Conservation (phyloP, 1,140 invertebrate genomes). For the Cataglyphis hispanica region DNA sequence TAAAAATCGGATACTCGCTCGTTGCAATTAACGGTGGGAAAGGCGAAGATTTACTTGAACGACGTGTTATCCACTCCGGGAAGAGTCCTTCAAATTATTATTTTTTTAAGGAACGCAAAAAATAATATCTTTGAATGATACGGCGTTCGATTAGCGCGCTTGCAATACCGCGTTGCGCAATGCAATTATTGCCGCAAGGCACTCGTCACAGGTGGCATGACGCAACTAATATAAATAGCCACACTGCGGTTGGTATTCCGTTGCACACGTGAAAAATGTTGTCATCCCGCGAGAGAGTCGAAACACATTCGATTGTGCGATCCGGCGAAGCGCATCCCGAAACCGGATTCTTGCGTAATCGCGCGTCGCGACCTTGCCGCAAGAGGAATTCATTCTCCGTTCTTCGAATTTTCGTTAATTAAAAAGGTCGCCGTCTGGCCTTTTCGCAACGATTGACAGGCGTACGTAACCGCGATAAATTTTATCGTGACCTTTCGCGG, state of each 20-base stretch:
- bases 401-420: constrained; percentile 34
- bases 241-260: constrained; percentile 7
- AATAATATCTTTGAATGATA: constrained; percentile 30
- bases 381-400: constrained; percentile 4
- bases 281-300: constrained; percentile 36
- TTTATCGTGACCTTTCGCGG: constrained; percentile 40
- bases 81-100: constrained; percentile 32
- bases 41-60: neutral
- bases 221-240: constrained; percentile 69
- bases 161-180: constrained; percentile 44
- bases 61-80: neutral
- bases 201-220: constrained; percentile 54
- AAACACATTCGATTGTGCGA: neutral
- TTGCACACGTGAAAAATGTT: constrained; percentile 64
- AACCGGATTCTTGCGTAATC: constrained; percentile 43
- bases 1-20: neutral
- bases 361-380: constrained; percentile 24
- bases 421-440: neutral
- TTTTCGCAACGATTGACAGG: constrained; percentile 1
- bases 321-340: constrained; percentile 5
- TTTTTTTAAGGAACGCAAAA: neutral
- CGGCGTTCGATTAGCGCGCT: constrained; percentile 10
- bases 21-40: neutral
- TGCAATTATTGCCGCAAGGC: constrained; percentile 65
- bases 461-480: neutral